Evolutionary conservation across 2,888 invertebrate species (phyloP).

Genomic region (Drepanosiphum platanoidis): DNA sequence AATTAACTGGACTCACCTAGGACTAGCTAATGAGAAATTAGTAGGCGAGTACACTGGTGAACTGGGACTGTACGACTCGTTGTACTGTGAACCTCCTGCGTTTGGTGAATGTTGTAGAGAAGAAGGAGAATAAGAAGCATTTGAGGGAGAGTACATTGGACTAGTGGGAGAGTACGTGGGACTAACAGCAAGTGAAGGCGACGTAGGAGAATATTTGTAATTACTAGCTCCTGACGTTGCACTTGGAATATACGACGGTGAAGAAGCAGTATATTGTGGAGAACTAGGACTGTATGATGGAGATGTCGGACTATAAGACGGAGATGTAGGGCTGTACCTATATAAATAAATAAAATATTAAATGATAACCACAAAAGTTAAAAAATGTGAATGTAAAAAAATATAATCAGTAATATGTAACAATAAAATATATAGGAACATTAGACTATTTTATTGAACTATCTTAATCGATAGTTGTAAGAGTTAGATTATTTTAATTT

Average conservation of each 20-base stretch:
- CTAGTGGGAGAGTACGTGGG: constrained; percentile 88
- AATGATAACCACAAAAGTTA: background rate
- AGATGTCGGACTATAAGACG: constrained; percentile 80
- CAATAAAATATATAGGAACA: too few species aligned
- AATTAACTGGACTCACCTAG: constrained; percentile 38
- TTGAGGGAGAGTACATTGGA: constrained; percentile 81
- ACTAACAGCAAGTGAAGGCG: constrained; percentile 81
- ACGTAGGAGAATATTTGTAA: constrained; percentile 85
- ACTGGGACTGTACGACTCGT: constrained; percentile 73
- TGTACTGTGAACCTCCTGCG: constrained; percentile 48
- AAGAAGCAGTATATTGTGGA: constrained; percentile 70
- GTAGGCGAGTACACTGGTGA: constrained; percentile 77
- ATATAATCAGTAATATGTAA: background rate
- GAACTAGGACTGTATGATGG: constrained; percentile 78
- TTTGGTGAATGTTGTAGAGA: constrained; percentile 45
- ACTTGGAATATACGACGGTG: constrained; percentile 69
- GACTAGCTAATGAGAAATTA: constrained; percentile 47
- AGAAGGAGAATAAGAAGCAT: constrained; percentile 71
- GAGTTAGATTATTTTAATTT: background rate
- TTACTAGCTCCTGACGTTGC: constrained; percentile 67
- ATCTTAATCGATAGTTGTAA: background rate
- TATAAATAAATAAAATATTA: background rate
- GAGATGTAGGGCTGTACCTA: constrained; percentile 77
- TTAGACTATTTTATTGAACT: too few species aligned
- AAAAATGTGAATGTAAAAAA: background rate